These are phyloP conservation scores for Chunga burmeisteri DNA, from an alignment of 2,113 vertebrate genomes.

Conservation along the genomic window DNA sequence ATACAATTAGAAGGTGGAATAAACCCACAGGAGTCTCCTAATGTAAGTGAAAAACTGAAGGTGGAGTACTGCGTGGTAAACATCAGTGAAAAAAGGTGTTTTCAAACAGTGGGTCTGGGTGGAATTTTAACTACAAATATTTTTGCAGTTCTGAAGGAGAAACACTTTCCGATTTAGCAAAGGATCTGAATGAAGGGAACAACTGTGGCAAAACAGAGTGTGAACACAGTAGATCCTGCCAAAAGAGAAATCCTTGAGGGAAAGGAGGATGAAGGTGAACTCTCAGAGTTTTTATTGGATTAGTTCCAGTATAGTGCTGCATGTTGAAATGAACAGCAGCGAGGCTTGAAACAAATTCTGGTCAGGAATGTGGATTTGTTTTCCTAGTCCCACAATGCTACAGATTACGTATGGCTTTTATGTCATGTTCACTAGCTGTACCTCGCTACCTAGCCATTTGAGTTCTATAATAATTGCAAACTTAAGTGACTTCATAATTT, in stretches of 20 bases:
- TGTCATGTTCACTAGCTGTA: not conserved
- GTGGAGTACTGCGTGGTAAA: not conserved
- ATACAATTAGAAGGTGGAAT: not conserved
- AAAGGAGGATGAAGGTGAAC: conserved; percentile 64
- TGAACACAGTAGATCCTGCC: conserved; percentile 26
- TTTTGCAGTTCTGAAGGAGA: not conserved
- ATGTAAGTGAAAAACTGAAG: not conserved
- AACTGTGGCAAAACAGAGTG: conserved; percentile 39
- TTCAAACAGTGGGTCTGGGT: not conserved
- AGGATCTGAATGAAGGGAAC: not conserved
- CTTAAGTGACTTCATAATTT: not conserved
- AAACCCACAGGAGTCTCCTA: not conserved
- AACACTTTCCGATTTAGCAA: not conserved
- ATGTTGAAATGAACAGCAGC: conserved; percentile 19
- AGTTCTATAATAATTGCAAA: not conserved
- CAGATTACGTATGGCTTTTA: not conserved
- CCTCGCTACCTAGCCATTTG: not conserved
- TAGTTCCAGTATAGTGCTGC: conserved; percentile 50
- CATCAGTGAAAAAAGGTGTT: not conserved
- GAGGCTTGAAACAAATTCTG: conserved; percentile 26
- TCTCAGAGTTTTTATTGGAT: conserved; percentile 54
- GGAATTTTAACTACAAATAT: conserved; percentile 24
- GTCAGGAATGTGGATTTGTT: conserved; percentile 4
- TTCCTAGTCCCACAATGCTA: not conserved
- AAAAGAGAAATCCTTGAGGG: conserved; percentile 51